Conservation (phyloP, 2,113 vertebrate genomes). For the Coptodon bakossiorum region DNA sequence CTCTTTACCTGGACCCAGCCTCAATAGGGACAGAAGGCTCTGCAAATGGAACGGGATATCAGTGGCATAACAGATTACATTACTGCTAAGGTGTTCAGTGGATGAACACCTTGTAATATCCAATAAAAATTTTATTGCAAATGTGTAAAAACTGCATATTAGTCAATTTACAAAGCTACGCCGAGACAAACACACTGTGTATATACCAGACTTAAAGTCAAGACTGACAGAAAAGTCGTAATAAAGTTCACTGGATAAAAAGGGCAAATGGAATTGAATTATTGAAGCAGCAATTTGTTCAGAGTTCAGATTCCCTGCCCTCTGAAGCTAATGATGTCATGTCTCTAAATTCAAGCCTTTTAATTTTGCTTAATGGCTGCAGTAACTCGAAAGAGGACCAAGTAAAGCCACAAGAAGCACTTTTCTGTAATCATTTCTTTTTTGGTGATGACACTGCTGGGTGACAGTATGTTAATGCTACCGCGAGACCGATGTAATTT, state of each 20-base stretch:
- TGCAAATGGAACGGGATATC: slow-evolving; percentile 49
- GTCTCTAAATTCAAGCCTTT: slow-evolving; percentile 40
- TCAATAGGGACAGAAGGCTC: slow-evolving; percentile 85
- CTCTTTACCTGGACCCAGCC: slow-evolving; percentile 74
- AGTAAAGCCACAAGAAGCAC: slow-evolving; percentile 15
- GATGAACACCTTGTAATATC: neutral
- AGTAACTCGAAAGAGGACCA: slow-evolving; percentile 8
- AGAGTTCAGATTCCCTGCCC: slow-evolving; percentile 41
- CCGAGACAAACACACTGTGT: neutral
- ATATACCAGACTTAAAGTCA: neutral
- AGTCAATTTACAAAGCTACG: neutral
- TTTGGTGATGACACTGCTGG: slow-evolving; percentile 26
- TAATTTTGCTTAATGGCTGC: slow-evolving; percentile 44
- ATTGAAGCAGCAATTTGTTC: slow-evolving; percentile 52
- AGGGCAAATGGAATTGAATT: slow-evolving; percentile 48
- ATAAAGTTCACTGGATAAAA: slow-evolving; percentile 48
- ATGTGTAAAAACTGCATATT: neutral
- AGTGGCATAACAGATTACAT: neutral
- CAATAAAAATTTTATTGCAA: neutral
- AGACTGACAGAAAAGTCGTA: slow-evolving; percentile 20
- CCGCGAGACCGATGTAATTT: slow-evolving; percentile 3
- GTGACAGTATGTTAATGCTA: slow-evolving; percentile 37
- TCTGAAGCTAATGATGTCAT: slow-evolving; percentile 42
- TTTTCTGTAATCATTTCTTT: slow-evolving; percentile 11
- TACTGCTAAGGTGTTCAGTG: neutral